Evolutionary conservation across 2,113 vertebrate species (phyloP), one percentile per base, ranked within the genome.

Genomic region (Megaceryle torquata): DNA sequence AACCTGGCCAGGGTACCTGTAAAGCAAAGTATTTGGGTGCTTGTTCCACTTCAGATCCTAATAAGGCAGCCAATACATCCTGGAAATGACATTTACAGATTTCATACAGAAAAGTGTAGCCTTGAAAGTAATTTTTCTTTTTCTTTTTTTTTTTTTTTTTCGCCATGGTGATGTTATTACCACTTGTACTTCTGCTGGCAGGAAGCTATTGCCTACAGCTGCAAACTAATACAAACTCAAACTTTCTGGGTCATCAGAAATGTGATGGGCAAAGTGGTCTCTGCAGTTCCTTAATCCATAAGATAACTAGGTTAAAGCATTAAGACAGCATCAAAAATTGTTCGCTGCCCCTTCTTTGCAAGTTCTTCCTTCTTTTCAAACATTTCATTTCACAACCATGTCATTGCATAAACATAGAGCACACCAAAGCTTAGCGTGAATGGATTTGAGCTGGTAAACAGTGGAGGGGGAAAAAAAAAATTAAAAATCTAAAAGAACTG

Each of bases 171-270:
- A 90, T 93, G 46, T 89, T 96, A 94, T 93, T 96, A 93, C 90
- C 72, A 70, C 56, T 94, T 46, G 51, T 67, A 70, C 87, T 89
- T 95, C 82, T 96, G 68, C 94, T 94, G 91, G 91, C 93, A 88
- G 93, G 76, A 81, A 86, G 76, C 46, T 78, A 70, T 64, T 91
- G 79, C 93, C 91, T 84, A 39, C 91, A 95, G 94, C 91, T 95
- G 71, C 82, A 94, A 96, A 78, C 37, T 70, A 69, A 86, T 68
- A 91, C 33, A 91, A 93, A 89, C 75, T 77, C 75, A 60, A 53
- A 74, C 85, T 90, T 96, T 95, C 80, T 91, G 87, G 89, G 82
- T 88, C 71, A 83, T 57, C 93, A 91, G 74, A 50, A 94, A 80
- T 37, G 63, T 57, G 67, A 89, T 0, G 37, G 80, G 65, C 87